Evolutionary conservation across 2,888 invertebrate genomes (phyloP), one percentile per base, ranked within the genome.

Genomic region (Teleiodes luculella): DNA sequence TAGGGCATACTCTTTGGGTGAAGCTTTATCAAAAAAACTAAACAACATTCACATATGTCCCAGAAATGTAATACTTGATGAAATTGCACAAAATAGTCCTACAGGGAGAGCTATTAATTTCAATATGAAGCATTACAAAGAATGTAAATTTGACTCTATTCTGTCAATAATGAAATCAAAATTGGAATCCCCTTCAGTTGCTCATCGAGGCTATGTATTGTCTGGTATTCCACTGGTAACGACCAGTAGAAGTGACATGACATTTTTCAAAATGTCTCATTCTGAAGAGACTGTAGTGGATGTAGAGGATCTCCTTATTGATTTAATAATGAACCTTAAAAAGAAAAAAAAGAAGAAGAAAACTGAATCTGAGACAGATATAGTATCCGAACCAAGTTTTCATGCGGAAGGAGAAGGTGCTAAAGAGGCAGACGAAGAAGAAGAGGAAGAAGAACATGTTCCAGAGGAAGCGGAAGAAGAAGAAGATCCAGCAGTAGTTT

Each of bases 211-310:
- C 7, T 94, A 92, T 82, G 87, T 94, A 2, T 73, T 94, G 60
- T 92, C 92, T 55, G 94, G 93, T 6, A 78, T 94, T 57, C 94
- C 94, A 16, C 70, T 94, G 35, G 83, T 93, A n/a, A 85, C 90
- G 2, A 86, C 89, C 48, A 67, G 52, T 52, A 71, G 63, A 60
- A 66, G 61, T 49, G 49, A 51, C 11, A 16, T 41, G 11, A 30
- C 59, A 70, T 57, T 73, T 67, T 61, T 64, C 76, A 28, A 59
- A 71, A 31, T 59, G 68, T 50, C 62, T 46, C 50, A 70, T 67
- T 67, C 76, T 16, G 90, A 89, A 74, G 85, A 83, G 60, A 72
- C 83, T 31, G 16, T 79, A 45, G 24, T 60, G 28, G 57, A 66
- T 53, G 60, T 74, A 31, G 67, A 78, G 55, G 73, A 76, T 37